Evolutionary conservation across 2,888 invertebrate genomes (phyloP).

Genomic region (Caenorhabditis doughertyi): DNA sequence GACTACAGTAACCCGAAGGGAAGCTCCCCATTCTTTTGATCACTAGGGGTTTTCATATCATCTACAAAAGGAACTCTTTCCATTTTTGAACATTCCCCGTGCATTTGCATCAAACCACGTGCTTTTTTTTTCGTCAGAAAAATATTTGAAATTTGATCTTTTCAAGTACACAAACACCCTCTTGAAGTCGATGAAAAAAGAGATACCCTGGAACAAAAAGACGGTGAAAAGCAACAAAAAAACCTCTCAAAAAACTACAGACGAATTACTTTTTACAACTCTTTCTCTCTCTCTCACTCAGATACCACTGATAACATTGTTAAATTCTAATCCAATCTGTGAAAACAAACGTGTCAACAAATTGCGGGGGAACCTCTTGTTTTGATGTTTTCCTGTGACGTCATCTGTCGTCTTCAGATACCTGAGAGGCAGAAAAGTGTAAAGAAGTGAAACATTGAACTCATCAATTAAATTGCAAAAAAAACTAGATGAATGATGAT

Average conservation of each 20-base stretch:
- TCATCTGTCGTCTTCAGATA: conserved; percentile 17
- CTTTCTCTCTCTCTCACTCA: not conserved
- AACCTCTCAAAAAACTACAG: not conserved
- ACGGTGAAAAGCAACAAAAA: conserved; percentile 26
- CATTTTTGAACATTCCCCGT: not conserved
- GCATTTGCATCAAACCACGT: conserved; percentile 36
- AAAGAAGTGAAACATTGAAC: conserved; percentile 54
- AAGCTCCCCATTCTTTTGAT: too few relatives aligned
- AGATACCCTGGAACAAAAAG: conserved; percentile 54
- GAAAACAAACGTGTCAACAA: conserved; percentile 26
- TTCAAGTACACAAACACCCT: conserved; percentile 60
- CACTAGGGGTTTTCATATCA: not conserved
- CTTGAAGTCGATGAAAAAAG: conserved; percentile 50
- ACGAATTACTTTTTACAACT: not conserved
- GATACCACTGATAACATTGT: conserved; percentile 21
- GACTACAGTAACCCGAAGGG: too few relatives aligned
- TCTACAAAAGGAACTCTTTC: conserved; percentile 1
- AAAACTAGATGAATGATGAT: conserved; percentile 20
- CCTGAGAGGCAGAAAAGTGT: conserved; percentile 13
- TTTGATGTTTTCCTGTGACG: conserved; percentile 50
- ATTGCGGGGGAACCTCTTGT: conserved; percentile 38
- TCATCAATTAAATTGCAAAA: conserved; percentile 29
- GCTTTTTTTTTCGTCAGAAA: conserved; percentile 28
- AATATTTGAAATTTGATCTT: conserved; percentile 51
- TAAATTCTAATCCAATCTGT: conserved; percentile 12